Base-by-base conservation (phyloP, 2,113 vertebrate species). In the Osmerus mordax region DNA sequence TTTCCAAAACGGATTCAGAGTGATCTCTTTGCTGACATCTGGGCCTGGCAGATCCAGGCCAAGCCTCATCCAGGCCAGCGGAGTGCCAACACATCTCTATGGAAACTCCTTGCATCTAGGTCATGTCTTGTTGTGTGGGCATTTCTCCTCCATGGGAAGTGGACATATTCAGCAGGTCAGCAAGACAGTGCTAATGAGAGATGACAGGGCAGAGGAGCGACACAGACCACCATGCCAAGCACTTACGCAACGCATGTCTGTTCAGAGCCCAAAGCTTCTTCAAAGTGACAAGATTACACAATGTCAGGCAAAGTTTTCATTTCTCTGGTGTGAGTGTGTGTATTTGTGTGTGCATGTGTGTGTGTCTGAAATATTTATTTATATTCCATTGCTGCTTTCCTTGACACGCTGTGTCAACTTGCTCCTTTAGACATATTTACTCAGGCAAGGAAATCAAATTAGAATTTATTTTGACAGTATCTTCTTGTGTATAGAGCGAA, bases 381-480 rank as follows among this genome's bases (percentile, higher is more conserved):
- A 47, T 13, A 36, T 69, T 1, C 56, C 53, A 28, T 23, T 54
- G 9, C 41, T 47, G 41, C 47, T 15, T 61, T 47, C 16, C 36
- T 51, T 71, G 4, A 5, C 36, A 36, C 36, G 28, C 41, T 63
- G 9, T 36, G 19, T 72, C 28, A 56, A 65, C 28, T 65, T 65
- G 25, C 12, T 19, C 59, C 52, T 62, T 64, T 62, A 25, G 55
- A 76, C 58, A 70, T 55, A 58, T 83, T 81, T 74, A 36, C 29
- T n/a, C 19, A 47, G 69, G 73, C 54, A 73, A 70, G 41, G 70
- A 70, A 75, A 78, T 76, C 59, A 55, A 83, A 82, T 85, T 83
- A 84, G 70, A 84, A 81, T 80, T 72, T 78, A 75, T 84, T 83
- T 72, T 80, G 77, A 80, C 75, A 77, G 58, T 75, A 84, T 80